Conservation (phyloP, 1,140 invertebrate species). For the Campoletis sonorensis region DNA sequence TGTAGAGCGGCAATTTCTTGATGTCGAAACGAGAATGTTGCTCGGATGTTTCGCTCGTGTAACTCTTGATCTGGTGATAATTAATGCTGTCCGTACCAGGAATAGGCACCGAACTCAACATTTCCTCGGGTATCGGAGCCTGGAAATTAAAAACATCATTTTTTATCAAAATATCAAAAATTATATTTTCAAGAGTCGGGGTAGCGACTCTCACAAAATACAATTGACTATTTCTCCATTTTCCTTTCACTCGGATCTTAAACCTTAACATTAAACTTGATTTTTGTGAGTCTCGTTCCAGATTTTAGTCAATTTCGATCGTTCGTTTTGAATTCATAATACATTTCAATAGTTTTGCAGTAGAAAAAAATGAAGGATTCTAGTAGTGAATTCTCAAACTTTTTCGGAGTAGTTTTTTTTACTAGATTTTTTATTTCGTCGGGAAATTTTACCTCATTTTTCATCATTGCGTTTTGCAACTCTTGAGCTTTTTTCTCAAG, state of each 20-base stretch:
- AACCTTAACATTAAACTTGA: too few relatives aligned
- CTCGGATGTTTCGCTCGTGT: slow-evolving; percentile 74
- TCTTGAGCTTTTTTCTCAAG: slow-evolving; percentile 80
- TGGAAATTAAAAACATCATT: slow-evolving; percentile 60
- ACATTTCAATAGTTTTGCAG: too few relatives aligned
- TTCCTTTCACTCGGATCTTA: too few relatives aligned
- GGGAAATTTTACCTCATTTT: slow-evolving; percentile 82
- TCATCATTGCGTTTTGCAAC: slow-evolving; percentile 83
- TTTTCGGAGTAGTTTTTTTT: slow-evolving; percentile 27
- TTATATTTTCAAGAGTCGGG: too few relatives aligned
- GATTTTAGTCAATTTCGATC: too few relatives aligned
- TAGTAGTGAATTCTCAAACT: too few relatives aligned
- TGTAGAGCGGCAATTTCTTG: slow-evolving; percentile 83
- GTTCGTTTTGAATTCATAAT: too few relatives aligned
- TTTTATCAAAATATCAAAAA: slow-evolving; percentile 20
- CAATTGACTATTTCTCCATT: too few relatives aligned
- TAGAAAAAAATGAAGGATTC: too few relatives aligned
- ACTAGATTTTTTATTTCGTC: too few relatives aligned
- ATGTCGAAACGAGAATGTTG: slow-evolving; percentile 81
- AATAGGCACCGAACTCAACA: slow-evolving; percentile 83
- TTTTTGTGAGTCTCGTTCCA: too few relatives aligned
- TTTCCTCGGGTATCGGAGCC: slow-evolving; percentile 81
- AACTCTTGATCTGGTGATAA: slow-evolving; percentile 82
- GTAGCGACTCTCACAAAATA: too few relatives aligned
- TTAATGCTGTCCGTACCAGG: slow-evolving; percentile 83